phyloP scores from a whole-genome alignment of 2,888 invertebrate species.

The Bellardia bayeri region DNA sequence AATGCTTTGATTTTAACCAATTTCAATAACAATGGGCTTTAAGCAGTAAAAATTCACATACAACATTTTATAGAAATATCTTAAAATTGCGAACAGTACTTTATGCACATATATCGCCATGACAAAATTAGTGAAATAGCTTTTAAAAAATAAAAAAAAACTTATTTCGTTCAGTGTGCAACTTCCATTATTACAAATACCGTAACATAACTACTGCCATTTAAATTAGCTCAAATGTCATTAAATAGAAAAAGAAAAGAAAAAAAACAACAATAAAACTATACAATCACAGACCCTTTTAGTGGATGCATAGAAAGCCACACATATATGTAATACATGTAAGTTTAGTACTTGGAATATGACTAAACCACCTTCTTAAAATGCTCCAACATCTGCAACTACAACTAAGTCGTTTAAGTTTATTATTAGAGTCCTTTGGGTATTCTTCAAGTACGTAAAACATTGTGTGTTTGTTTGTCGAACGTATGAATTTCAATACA shows the following conservation, averaged over 20 bases:
- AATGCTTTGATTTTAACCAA: too few relatives aligned
- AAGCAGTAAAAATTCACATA: too few relatives aligned
- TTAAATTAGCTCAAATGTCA: constrained; percentile 60
- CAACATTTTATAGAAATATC: too few relatives aligned
- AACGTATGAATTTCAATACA: constrained; percentile 61
- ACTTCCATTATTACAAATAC: too few relatives aligned
- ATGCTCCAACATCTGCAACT: neutral
- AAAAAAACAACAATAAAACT: constrained; percentile 56
- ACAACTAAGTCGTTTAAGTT: constrained; percentile 36
- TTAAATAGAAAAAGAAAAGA: constrained; percentile 43
- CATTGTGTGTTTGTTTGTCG: constrained; percentile 8
- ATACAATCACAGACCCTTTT: constrained; percentile 30
- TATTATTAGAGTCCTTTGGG: constrained; percentile 46
- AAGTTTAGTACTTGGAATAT: neutral
- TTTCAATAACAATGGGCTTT: too few relatives aligned
- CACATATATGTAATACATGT: neutral
- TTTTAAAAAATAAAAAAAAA: too few relatives aligned
- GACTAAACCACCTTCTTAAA: constrained; percentile 24
- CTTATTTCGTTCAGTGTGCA: neutral
- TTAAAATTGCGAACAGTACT: too few relatives aligned
- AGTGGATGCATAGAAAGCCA: neutral
- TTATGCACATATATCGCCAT: too few relatives aligned
- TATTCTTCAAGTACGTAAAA: neutral
- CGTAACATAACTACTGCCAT: constrained; percentile 32
- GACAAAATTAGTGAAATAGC: too few relatives aligned